phyloP scores from a whole-genome alignment of 1,140 invertebrate species.

The Euglossa dilemma region DNA sequence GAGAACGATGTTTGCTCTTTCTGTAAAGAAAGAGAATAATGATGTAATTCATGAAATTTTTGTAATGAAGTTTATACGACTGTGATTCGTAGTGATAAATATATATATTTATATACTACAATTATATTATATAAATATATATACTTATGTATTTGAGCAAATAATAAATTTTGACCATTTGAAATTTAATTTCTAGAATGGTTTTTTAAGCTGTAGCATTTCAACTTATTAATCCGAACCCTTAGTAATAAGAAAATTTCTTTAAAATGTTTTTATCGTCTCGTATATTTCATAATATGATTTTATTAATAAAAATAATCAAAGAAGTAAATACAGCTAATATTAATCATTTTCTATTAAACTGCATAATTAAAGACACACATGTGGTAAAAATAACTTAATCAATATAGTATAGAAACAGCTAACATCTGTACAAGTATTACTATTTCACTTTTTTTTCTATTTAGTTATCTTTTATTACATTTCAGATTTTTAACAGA shows the following conservation, averaged over 20 bases:
- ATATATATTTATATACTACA: too few species aligned
- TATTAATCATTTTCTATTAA: background rate
- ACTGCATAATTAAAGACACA: background rate
- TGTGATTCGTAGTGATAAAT: background rate
- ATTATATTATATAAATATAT: background rate
- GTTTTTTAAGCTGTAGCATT: background rate
- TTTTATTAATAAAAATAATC: background rate
- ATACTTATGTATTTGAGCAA: background rate
- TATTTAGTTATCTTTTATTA: constrained; percentile 9
- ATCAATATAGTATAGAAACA: background rate
- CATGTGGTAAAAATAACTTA: background rate
- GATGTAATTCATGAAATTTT: background rate
- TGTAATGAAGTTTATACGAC: background rate
- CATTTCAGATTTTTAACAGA: constrained; percentile 46
- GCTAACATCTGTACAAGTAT: background rate
- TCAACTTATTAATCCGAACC: constrained; percentile 22
- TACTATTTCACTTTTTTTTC: background rate
- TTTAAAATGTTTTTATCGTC: background rate
- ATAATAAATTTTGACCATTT: background rate
- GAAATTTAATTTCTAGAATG: background rate
- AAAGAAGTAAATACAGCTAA: background rate
- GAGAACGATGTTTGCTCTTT: constrained; percentile 81
- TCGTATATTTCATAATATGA: background rate
- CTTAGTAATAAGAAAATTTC: constrained; percentile 9
- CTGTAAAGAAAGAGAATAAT: constrained; percentile 70